Base-by-base conservation (phyloP, 2,888 invertebrate genomes). In the Uropetala carovei region DNA sequence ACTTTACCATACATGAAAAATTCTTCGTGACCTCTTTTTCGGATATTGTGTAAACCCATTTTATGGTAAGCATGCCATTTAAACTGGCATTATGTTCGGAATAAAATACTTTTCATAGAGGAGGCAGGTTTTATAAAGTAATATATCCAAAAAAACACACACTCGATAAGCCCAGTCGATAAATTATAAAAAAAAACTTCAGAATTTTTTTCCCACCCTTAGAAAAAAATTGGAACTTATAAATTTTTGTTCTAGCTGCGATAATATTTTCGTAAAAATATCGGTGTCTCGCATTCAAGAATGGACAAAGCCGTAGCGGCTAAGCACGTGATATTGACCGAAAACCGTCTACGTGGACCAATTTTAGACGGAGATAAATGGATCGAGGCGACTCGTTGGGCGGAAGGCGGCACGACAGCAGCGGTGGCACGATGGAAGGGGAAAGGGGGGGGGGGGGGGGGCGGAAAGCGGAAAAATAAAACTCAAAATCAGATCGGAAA, bases 401-500 rank as follows among this genome's bases (percentile, higher is more conserved):
- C 8, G 13, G 13, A 75, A 75, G 75, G 10, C n/a, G 22, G 75
- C 75, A 75, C 75, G 75, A 11, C 0, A 75, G 75, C 10, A 9
- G 75, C 22, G 22, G 22, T 75, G 75, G 13, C 14, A 27, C 43
- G 43, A 43, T 43, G 43, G 43, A 5, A 5, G 43, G 5, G 43
- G 27, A 11, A 10, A 11, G 11, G 22, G 8, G 22, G 75, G 11
- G 75, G 10, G 75, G 22, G 75, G 75, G 75, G 18, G 5, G 75
- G 27, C 13, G 22, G 75, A 13, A 75, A 43, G 1, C 43, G 5
- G 43, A 43, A 43, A 43, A 43, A 43, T 43, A 43, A 3, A 43
- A 43, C 43, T 43, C 43, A 43, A 43, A 43, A 75, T 75, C 75
- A 27, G 75, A 75, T 75, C 75, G 75, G 75, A 75, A 75, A 75